Percentiles rank a stretch among this genome's conserved stretches.
Evolutionary conservation across 2,888 invertebrate species (phyloP).

Genomic region (Aphodius sticticus): DNA sequence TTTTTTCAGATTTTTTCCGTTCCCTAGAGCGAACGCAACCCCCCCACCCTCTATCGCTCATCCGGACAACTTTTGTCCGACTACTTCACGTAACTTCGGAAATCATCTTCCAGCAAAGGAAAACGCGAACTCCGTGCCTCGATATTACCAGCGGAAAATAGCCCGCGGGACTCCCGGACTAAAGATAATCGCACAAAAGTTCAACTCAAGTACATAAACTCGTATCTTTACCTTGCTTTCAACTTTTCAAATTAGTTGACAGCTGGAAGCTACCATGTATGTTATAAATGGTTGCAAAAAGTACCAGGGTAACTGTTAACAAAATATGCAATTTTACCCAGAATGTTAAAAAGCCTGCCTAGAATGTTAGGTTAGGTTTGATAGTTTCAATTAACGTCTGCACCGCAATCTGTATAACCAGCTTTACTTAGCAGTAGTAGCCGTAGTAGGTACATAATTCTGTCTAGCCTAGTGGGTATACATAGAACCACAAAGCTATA

Average conservation of each 20-base stretch:
- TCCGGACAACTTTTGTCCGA: not conserved
- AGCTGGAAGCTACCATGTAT: not conserved
- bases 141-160: constrained; percentile 4
- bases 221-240: not conserved
- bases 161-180: not conserved
- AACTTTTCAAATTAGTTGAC: not conserved
- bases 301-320: no score
- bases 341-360: no score
- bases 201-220: not conserved
- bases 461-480: not conserved
- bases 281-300: not conserved
- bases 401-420: not conserved
- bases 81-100: not conserved
- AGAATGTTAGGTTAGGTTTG: not conserved
- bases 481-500: not conserved
- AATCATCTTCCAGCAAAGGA: not conserved
- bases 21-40: not conserved
- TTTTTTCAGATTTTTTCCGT: not conserved
- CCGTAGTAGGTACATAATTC: not conserved
- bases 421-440: not conserved
- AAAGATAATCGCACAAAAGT: not conserved
- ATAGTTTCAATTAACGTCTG: not conserved
- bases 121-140: not conserved
- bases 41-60: not conserved
- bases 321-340: no score